A percentile compares a stretch with the other conserved stretches of the same genome.
Evolutionary conservation across 2,113 vertebrate genomes (phyloP).

Genomic region (Tragulus kanchil): DNA sequence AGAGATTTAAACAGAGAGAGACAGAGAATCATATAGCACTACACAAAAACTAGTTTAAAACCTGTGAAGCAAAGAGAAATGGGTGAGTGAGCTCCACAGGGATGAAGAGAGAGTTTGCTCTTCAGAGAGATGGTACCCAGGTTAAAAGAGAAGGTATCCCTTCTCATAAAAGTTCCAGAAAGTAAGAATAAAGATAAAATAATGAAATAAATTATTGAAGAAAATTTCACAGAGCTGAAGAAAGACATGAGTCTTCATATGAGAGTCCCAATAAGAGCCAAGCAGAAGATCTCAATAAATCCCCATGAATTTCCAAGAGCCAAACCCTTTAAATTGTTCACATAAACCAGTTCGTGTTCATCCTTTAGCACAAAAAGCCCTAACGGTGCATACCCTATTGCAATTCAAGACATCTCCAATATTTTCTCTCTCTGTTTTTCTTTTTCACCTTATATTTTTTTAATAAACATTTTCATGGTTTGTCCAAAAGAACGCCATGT

Average conservation of each 20-base stretch:
- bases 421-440: slow-evolving; percentile 68
- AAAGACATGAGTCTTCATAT: not conserved
- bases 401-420: slow-evolving; percentile 80
- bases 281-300: not conserved
- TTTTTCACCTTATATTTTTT: slow-evolving; percentile 33
- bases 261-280: not conserved
- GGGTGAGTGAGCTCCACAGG: slow-evolving; percentile 80
- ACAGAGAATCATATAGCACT: slow-evolving; percentile 79
- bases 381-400: slow-evolving; percentile 86
- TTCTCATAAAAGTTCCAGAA: no score
- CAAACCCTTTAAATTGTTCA: no score
- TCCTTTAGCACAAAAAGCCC: slow-evolving; percentile 89
- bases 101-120: slow-evolving; percentile 85
- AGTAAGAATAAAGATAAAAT: not conserved
- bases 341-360: slow-evolving; percentile 79
- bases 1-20: slow-evolving; percentile 70
- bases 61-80: slow-evolving; percentile 86
- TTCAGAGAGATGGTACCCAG: slow-evolving; percentile 88
- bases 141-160: no score
- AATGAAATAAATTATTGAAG: not conserved
- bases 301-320: not conserved
- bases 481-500: slow-evolving; percentile 85
- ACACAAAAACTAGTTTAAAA: slow-evolving; percentile 85
- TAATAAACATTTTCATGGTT: slow-evolving; percentile 81
- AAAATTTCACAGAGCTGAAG: not conserved